Percentiles rank a stretch among this genome's conserved stretches.
Evolutionary conservation across 2,888 invertebrate genomes (phyloP).

Genomic region (Mythimna vitellina): DNA sequence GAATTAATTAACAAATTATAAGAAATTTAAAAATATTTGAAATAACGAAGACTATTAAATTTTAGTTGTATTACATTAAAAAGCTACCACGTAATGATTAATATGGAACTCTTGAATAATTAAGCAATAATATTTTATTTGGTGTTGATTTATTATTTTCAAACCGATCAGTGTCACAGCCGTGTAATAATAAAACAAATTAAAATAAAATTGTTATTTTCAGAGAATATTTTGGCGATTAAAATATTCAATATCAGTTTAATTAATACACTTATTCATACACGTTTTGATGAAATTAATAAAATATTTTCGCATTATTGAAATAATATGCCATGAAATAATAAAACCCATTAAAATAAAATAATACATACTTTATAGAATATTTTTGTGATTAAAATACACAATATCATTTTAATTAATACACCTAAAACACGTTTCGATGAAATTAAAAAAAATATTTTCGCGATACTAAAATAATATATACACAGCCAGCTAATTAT

Average conservation of each 20-base stretch:
- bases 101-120: constrained; percentile 20
- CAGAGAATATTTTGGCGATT: not conserved
- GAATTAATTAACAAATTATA: constrained; percentile 26
- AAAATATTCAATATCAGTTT: constrained; percentile 19
- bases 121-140: constrained; percentile 30
- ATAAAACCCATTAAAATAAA: constrained; percentile 23
- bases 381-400: not conserved
- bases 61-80: constrained; percentile 29
- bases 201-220: constrained; percentile 12
- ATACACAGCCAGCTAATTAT: too few relatives aligned
- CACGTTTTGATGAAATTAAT: not conserved
- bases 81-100: constrained; percentile 7
- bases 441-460: not conserved
- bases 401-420: constrained; percentile 15
- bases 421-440: not conserved
- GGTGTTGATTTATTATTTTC: constrained; percentile 33
- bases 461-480: not conserved
- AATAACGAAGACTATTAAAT: constrained; percentile 12
- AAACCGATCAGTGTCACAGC: constrained; percentile 45
- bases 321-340: constrained; percentile 23
- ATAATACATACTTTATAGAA: not conserved
- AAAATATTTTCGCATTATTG: not conserved
- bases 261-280: not conserved
- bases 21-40: constrained; percentile 8
- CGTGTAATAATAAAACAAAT: constrained; percentile 29